Conservation (phyloP, 2,113 vertebrate species). For the Oryzias javanicus region DNA sequence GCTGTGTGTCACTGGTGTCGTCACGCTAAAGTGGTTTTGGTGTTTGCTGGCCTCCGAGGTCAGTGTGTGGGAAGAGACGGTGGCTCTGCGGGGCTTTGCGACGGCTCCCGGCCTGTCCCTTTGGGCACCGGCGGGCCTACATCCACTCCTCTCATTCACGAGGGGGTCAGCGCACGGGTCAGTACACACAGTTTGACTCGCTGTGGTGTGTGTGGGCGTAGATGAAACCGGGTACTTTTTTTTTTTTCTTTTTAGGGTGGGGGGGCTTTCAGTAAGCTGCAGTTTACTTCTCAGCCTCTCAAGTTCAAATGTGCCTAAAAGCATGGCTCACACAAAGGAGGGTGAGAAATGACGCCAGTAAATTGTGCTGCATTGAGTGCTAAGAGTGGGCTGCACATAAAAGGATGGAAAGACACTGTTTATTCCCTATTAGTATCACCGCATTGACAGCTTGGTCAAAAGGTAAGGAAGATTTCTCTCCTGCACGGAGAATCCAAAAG, state of each 20-base stretch:
- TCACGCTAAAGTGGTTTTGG: slow-evolving; percentile 74
- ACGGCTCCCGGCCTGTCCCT: slow-evolving; percentile 72
- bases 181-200: slow-evolving; percentile 76
- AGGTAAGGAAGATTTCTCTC: slow-evolving; percentile 60
- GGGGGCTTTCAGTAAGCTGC: slow-evolving; percentile 56
- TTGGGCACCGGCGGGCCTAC: slow-evolving; percentile 71
- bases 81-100: slow-evolving; percentile 71
- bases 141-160: slow-evolving; percentile 79
- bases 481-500: slow-evolving; percentile 38
- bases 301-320: slow-evolving; percentile 75
- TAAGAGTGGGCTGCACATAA: slow-evolving; percentile 68
- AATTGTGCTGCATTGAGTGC: slow-evolving; percentile 57
- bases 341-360: slow-evolving; percentile 51
- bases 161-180: slow-evolving; percentile 76
- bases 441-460: slow-evolving; percentile 59
- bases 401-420: slow-evolving; percentile 67
- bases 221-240: slow-evolving; percentile 74
- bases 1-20: slow-evolving; percentile 74
- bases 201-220: slow-evolving; percentile 71
- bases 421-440: slow-evolving; percentile 74
- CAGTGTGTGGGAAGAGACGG: slow-evolving; percentile 78
- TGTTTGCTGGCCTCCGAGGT: slow-evolving; percentile 76
- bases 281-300: slow-evolving; percentile 59
- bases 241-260: background rate
- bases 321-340: slow-evolving; percentile 64